Base-by-base conservation (phyloP, 1,140 invertebrate species). In the Anthonomus grandis region DNA sequence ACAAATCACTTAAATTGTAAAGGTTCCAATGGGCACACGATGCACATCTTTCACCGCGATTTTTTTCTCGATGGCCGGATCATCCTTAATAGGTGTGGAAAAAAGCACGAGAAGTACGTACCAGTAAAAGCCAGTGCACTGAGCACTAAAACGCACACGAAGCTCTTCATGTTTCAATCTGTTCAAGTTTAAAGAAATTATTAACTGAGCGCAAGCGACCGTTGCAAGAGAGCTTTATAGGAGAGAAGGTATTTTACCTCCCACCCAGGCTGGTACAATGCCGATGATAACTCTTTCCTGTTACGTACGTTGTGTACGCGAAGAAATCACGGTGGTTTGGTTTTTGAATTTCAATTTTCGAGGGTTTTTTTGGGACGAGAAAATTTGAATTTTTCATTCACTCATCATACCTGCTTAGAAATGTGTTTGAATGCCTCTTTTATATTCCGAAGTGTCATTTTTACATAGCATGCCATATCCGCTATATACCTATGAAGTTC, bases 71-170 rank as follows among this genome's bases (percentile, higher is more conserved):
- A 53, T 42, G 39, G 39, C 50, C 41, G 50, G 34, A 17, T 23
- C n/a, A n/a, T n/a, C n/a, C 22, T 45, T 25, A 13, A 17, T 22
- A 24, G 42, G 27, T 45, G 39, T 19, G 18, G 42, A 42, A 17
- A 21, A 52, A 52, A 23, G 17, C 37, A 50, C 44, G 37, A 18
- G 36, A n/a, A n/a, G 63, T 68, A 70, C 68, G 53, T 70, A 70
- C 68, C 68, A 67, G 66, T 62, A 59, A 58, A 65, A 49, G 59
- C 62, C 54, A 70, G 63, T 64, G 68, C 68, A 66, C 68, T 64
- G 31, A 70, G 65, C 60, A 70, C 64, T 50, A 70, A 62, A 23
- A 68, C 62, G 65, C 68, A 67, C 64, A 62, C 66, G 63, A 63
- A 62, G 63, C 57, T 68, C 68, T 65, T 65, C 68, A 70, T 70